Evolutionary conservation across 2,888 invertebrate genomes (phyloP).

Genomic region (Syrista parreyssii): DNA sequence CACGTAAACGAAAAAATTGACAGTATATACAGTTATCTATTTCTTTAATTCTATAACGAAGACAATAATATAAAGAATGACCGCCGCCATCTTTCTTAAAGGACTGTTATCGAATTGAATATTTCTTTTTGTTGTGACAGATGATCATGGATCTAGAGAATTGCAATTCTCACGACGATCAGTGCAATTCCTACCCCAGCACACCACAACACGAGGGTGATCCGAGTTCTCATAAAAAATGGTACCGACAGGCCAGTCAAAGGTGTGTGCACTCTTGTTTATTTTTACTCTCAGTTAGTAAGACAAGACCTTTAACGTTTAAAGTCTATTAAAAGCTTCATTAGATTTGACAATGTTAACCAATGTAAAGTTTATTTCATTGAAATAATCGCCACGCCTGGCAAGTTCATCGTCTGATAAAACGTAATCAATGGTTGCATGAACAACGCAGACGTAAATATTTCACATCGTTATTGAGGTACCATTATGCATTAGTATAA

Average conservation of each 20-base stretch:
- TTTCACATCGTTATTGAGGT: not conserved
- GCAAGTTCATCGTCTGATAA: not conserved
- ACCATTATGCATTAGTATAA: not conserved
- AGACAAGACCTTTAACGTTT: not conserved
- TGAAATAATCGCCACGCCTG: not conserved
- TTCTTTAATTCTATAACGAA: not conserved
- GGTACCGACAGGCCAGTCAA: constrained; percentile 70
- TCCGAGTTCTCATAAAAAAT: constrained; percentile 65
- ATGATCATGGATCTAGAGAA: constrained; percentile 55
- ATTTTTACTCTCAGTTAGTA: constrained; percentile 13
- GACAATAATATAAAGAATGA: not conserved
- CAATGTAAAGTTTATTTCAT: not conserved
- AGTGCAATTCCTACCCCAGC: constrained; percentile 28
- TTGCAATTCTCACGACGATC: constrained; percentile 43
- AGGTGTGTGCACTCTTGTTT: constrained; percentile 62
- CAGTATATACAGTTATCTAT: not conserved
- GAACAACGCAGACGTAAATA: not conserved
- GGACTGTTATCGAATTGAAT: not conserved
- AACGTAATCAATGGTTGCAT: not conserved
- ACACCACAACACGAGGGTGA: constrained; percentile 52
- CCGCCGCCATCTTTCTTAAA: not conserved
- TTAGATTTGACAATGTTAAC: not conserved
- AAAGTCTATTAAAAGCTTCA: not conserved
- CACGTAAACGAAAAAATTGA: not conserved
- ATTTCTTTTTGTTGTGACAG: constrained; percentile 30